A percentile compares a stretch with the other conserved stretches of the same genome.
These are phyloP conservation scores for Rhabdomys pumilio DNA, from an alignment of 2,797 vertebrate species.

Conservation along the genomic window DNA sequence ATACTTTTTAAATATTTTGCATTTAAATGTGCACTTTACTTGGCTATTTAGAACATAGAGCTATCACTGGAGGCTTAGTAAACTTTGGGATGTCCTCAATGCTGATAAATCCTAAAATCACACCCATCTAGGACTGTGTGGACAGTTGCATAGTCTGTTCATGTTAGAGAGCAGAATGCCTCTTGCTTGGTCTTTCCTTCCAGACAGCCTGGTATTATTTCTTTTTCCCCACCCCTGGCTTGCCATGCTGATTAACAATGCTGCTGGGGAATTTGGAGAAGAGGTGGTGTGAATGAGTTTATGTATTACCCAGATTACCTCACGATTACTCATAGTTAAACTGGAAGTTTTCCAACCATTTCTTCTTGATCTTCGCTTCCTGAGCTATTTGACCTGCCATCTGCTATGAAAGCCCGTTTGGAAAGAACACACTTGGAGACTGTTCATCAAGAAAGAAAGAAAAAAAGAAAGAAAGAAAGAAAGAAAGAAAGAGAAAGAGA, in stretches of 20 bases:
- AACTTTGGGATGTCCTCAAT: background rate
- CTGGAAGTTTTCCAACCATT: slow-evolving; percentile 72
- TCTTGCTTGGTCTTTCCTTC: slow-evolving; percentile 38
- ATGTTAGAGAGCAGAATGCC: slow-evolving; percentile 20
- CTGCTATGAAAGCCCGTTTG: slow-evolving; percentile 61
- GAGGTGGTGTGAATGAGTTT: slow-evolving; percentile 81
- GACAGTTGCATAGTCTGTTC: background rate
- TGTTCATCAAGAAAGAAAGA: slow-evolving; percentile 50
- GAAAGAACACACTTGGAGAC: slow-evolving; percentile 48
- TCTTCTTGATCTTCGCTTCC: slow-evolving; percentile 67
- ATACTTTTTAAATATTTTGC: background rate
- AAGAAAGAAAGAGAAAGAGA: too few relatives aligned
- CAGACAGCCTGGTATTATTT: background rate
- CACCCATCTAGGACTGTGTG: background rate
- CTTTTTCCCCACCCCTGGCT: background rate
- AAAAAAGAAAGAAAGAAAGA: too few relatives aligned
- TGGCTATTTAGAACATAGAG: slow-evolving; percentile 6
- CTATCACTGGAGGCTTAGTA: background rate
- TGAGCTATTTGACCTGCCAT: slow-evolving; percentile 72
- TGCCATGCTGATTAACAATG: slow-evolving; percentile 47
- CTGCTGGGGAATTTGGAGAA: slow-evolving; percentile 70
- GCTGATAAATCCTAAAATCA: slow-evolving; percentile 16
- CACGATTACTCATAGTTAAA: slow-evolving; percentile 74
- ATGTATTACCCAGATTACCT: slow-evolving; percentile 71
- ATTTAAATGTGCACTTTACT: background rate